Base-by-base conservation (phyloP, 2,888 invertebrate genomes). In the Amitus sp. region DNA sequence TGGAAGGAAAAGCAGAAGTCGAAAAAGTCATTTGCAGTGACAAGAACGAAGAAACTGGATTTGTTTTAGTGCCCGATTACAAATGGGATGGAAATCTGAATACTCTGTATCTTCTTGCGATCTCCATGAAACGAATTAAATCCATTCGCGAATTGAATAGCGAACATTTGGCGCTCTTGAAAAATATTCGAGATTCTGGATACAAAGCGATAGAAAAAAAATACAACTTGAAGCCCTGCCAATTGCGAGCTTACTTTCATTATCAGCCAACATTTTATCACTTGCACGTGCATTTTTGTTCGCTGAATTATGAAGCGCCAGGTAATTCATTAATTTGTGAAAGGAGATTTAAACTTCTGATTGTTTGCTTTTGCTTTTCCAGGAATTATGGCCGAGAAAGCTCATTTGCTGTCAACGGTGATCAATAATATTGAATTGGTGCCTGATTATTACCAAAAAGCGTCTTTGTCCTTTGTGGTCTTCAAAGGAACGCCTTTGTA, bases 211-310 rank as follows among this genome's bases (percentile, higher is more conserved):
- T 98, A 57, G 77, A 87, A 46, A 86, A 92, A 27, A 93, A 91
- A 73, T 98, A 92, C 83, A 70, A 74, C 19, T 87, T 98, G 1
- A 83, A 87, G 2, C 81, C 85, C 12, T 87, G 88, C 3, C 90
- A 94, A 75, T 81, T 98, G 19, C 86, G 96, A 18, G 87, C 94
- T 62, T 98, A 93, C 80, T 80, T 98, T 0, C 98, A 98, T 81
- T 98, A 98, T 83, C 97, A 96, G 75, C 98, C 98, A 0, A 94
- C 96, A 0, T 99, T 96, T 84, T 98, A 96, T 83, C 97, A 98
- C 79, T 85, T 99, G 0, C 98, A 99, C 80, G 87, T 98, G 0
- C 98, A 99, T 82, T 94, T 97, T 75, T 94, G 94, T 9, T 88
- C 89, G 55, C 79, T 97, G 1, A 86, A 87, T 42, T 90, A 90